Evolutionary conservation across 2,888 invertebrate genomes (phyloP), one percentile per base, ranked within the genome.

Genomic region (Agrotis exclamationis): DNA sequence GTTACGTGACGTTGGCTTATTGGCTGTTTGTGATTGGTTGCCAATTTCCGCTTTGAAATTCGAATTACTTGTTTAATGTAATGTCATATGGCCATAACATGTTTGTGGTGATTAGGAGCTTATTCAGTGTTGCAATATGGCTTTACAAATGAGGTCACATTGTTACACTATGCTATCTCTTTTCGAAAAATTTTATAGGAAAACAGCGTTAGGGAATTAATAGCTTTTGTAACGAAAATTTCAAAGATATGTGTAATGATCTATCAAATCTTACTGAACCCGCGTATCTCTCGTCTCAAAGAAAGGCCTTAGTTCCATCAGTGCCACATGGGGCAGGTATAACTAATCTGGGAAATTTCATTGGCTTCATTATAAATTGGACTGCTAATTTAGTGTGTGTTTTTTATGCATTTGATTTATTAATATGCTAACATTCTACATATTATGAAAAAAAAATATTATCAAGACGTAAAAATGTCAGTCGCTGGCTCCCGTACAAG

Each of bases 31-130:
- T 71, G 56, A 77, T 82, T 74, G 57, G 70, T 68, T 59, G n/a
- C 44, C 68, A 64, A 78, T 85, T 83, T 84, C 83, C 80, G 78
- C 70, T 80, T 66, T 50, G n/a, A 63, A 75, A 85, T 63, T 57
- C 39, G 51, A 62, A 70, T 84, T 82, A 68, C 63, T 75, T 39
- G 16, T 20, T 39, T 63, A n/a, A n/a, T n/a, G n/a, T 63, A 51
- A 64, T 64, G 56, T 28, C 48, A 59, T 64, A 44, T 74, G 33
- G 14, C 33, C 18, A 28, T 59, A 67, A 47, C 50, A 24, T 56
- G 56, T 56, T 60, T 48, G 54, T 51, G 51, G 47, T 63, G 2
- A 77, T 75, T 68, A 60, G 18, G 44, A 0, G 50, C 48, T 64
- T 50, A 70, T 47, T 54, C 22, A 45, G 47, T 75, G 18, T 80